Percentiles rank a stretch among this genome's conserved stretches.
Conservation (phyloP, 2,888 invertebrate species). For the Ochlodes sylvanus region DNA sequence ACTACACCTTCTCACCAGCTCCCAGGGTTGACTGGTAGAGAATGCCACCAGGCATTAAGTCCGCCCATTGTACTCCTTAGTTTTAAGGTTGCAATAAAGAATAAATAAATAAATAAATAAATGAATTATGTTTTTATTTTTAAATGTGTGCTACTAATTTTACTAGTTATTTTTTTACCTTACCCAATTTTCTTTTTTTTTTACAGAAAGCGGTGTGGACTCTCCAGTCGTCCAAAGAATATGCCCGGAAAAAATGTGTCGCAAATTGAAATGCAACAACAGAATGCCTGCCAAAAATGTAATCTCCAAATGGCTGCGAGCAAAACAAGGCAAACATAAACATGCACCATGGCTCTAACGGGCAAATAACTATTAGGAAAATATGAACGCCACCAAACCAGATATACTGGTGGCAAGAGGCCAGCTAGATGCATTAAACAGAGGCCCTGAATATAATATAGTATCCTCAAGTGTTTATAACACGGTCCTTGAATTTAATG, state of each 20-base stretch:
- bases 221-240: constrained; percentile 56
- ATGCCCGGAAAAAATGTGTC: constrained; percentile 75
- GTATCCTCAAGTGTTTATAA: constrained; percentile 60
- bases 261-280: constrained; percentile 68
- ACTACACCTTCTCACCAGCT: no score
- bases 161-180: neutral
- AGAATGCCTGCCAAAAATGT: constrained; percentile 81
- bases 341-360: constrained; percentile 76
- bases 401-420: constrained; percentile 74
- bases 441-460: constrained; percentile 67
- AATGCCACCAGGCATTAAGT: no score
- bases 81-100: no score
- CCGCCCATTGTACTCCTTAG: no score
- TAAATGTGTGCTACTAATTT: no score
- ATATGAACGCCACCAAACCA: constrained; percentile 77
- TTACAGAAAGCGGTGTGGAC: constrained; percentile 65
- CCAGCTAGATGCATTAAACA: constrained; percentile 69
- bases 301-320: constrained; percentile 81
- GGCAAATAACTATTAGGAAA: constrained; percentile 71
- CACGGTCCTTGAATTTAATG: constrained; percentile 66
- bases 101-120: no score
- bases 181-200: constrained; percentile 54
- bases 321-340: constrained; percentile 80
- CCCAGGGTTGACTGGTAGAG: no score
- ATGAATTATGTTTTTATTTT: no score